Base-by-base conservation (phyloP, 2,797 vertebrate species). In the Falco novaeseelandiae region DNA sequence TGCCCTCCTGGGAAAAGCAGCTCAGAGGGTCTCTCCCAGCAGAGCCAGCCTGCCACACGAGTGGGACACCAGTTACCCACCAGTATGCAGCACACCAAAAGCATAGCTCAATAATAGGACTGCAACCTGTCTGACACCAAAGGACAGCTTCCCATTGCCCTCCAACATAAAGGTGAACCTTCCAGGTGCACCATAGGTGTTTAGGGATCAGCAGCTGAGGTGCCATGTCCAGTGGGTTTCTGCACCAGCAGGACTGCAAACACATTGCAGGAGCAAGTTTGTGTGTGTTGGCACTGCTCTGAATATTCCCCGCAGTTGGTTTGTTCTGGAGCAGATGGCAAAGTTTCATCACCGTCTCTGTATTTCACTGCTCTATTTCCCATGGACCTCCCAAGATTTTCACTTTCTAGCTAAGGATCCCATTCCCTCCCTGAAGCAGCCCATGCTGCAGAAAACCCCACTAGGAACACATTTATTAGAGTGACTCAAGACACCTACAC, bases 321-420 rank as follows among this genome's bases (percentile, higher is more conserved):
- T 96, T 49, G 26, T 36, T 77, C 57, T 30, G 32, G 51, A 94
- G 88, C 86, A 95, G 93, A 82, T 96, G 90, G 91, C 78, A 92
- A 76, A 83, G 70, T 77, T 96, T 80, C 71, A 85, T 92, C 78
- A 69, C 62, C 52, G 27, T 51, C 72, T 49, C 83, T 67, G 1
- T n/a, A 29, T 95, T 91, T 91, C 27, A 11, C 71, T 66, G 40
- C 32, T 85, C 49, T 82, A 8, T 73, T 80, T 97, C 58, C 62
- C 59, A 40, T 2, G 6, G 48, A 84, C 30, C 16, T 73, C 55
- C 48, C 25, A 55, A 72, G 42, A 44, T 6, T 87, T 83, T 38
- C 69, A 10, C 23, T n/a, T 92, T 67, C 46, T 66, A 87, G 26
- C 16, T 46, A n/a, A 67, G 52, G 65, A 23, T 40, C 27, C 66